Conservation (phyloP, 1,140 invertebrate genomes). For the Varroa destructor region DNA sequence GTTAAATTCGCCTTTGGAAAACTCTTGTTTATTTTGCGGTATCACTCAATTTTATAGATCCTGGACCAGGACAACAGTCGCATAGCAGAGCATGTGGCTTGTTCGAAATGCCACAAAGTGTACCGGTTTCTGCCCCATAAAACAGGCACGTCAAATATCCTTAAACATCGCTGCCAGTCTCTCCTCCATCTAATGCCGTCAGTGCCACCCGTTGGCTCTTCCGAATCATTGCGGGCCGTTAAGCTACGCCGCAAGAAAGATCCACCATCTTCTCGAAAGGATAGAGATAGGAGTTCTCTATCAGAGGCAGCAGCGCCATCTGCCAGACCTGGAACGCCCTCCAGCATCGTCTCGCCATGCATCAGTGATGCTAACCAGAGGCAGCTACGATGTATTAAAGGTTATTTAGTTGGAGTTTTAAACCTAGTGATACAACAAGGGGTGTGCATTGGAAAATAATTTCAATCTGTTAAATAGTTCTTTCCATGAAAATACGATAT, state of each 20-base stretch:
- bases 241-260: constrained; percentile 2
- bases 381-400: constrained; percentile 8
- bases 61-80: neutral
- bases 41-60: neutral
- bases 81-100: constrained; percentile 3
- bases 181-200: constrained; percentile 4
- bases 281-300: neutral
- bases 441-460: too few relatives aligned
- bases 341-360: too few relatives aligned
- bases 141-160: constrained; percentile 17
- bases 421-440: too few relatives aligned
- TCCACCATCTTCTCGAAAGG: neutral
- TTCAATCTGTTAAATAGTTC: too few relatives aligned
- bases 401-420: neutral
- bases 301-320: neutral
- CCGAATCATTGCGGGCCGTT: neutral
- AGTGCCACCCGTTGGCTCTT: neutral
- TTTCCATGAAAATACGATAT: too few relatives aligned
- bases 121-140: constrained; percentile 17
- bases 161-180: constrained; percentile 19
- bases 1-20: too few relatives aligned
- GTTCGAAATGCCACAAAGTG: constrained; percentile 12
- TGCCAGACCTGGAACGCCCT: neutral
- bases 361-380: constrained; percentile 1
- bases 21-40: too few relatives aligned